Conservation (phyloP, 2,113 vertebrate genomes). For the Gadus macrocephalus region DNA sequence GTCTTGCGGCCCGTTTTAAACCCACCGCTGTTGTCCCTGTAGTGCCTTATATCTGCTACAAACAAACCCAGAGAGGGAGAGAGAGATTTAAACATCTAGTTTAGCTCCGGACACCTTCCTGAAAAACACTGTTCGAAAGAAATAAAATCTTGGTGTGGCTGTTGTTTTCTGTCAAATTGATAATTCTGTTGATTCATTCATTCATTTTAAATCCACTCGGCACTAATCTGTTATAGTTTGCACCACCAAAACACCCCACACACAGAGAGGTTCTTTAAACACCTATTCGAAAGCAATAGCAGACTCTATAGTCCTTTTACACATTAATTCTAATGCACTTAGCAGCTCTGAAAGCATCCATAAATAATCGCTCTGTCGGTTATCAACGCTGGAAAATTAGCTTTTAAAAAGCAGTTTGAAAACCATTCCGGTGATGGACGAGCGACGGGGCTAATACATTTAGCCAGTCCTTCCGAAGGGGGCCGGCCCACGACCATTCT, state of each 20-base stretch:
- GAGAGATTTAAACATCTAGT: too few relatives aligned
- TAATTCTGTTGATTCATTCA: too few relatives aligned
- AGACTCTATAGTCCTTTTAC: conserved; percentile 35
- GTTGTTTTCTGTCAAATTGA: too few relatives aligned
- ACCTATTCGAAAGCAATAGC: conserved; percentile 41
- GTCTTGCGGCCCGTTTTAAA: background rate
- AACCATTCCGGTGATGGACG: conserved; percentile 81
- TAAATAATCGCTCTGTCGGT: conserved; percentile 75
- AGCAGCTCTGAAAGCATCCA: conserved; percentile 62
- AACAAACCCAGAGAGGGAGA: conserved; percentile 16
- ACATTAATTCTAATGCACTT: conserved; percentile 69
- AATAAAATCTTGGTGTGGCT: too few relatives aligned
- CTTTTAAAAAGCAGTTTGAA: conserved; percentile 83
- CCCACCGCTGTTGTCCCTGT: conserved; percentile 30
- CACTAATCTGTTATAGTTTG: too few relatives aligned
- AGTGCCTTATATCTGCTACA: conserved; percentile 44
- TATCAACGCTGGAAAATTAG: conserved; percentile 79
- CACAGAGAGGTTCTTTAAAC: conserved; percentile 54
- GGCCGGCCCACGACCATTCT: conserved; percentile 66
- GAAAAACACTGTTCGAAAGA: too few relatives aligned
- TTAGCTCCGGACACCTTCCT: too few relatives aligned
- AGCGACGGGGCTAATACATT: conserved; percentile 75
- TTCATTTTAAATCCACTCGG: too few relatives aligned
- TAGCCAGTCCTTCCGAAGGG: conserved; percentile 63
- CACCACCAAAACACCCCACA: too few relatives aligned